phyloP scores from a whole-genome alignment of 2,888 invertebrate species.

The Pilophorus perplexus region DNA sequence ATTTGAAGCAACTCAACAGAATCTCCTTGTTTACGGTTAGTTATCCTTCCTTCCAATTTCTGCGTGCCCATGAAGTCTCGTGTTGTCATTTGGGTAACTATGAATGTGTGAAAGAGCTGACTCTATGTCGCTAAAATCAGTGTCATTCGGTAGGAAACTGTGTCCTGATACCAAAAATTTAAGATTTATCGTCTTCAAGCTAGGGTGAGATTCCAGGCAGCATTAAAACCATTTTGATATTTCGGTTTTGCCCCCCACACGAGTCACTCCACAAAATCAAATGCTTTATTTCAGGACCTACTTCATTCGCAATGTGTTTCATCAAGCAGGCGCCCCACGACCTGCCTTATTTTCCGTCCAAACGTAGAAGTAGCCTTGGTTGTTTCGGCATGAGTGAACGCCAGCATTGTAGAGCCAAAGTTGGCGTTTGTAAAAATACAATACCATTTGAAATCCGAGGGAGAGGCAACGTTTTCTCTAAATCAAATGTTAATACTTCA shows the following conservation, averaged over 20 bases:
- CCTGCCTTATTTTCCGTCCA: conserved; percentile 49
- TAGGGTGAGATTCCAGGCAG: conserved; percentile 40
- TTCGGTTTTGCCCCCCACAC: no score
- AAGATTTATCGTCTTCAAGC: conserved; percentile 43
- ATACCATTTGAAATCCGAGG: conserved; percentile 3
- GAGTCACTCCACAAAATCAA: conserved; percentile 46
- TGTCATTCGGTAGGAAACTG: conserved; percentile 47
- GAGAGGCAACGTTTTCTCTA: conserved; percentile 20
- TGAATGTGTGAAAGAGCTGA: conserved; percentile 44
- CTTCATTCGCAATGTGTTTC: conserved; percentile 45
- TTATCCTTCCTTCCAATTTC: conserved; percentile 29
- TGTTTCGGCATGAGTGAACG: conserved; percentile 45
- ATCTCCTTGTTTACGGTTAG: neutral
- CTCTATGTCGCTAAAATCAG: conserved; percentile 48
- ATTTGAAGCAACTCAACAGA: neutral
- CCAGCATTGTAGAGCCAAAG: conserved; percentile 49
- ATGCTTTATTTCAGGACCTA: conserved; percentile 11
- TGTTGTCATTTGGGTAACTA: conserved; percentile 42
- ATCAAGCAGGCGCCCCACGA: conserved; percentile 48
- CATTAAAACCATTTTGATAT: conserved; percentile 46
- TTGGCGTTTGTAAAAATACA: conserved; percentile 49
- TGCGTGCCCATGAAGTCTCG: conserved; percentile 31
- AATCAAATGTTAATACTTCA: conserved; percentile 23
- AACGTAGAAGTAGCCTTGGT: conserved; percentile 48
- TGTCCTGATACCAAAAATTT: conserved; percentile 46